phyloP scores from a whole-genome alignment of 2,113 vertebrate species.

The Corynorhinus townsendii region DNA sequence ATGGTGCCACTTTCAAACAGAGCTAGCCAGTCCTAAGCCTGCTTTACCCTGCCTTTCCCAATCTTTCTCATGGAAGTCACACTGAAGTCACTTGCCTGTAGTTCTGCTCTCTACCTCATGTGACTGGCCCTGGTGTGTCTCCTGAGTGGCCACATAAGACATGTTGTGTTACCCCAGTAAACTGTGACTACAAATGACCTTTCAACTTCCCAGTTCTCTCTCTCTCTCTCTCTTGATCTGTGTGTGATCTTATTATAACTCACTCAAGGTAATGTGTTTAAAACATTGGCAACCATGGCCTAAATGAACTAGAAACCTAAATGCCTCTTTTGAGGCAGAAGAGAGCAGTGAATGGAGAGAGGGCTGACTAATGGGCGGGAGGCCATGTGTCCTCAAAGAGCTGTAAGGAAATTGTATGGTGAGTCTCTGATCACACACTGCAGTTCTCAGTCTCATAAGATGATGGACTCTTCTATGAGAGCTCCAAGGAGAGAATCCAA shows the following conservation, averaged over 20 bases:
- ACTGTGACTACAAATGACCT: background rate
- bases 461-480: background rate
- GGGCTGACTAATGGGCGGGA: background rate
- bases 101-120: background rate
- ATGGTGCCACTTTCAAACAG: background rate
- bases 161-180: too few species aligned
- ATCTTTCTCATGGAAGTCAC: background rate
- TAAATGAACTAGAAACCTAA: background rate
- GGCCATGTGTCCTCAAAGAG: background rate
- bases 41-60: fast-evolving
- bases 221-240: background rate
- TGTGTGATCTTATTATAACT: background rate
- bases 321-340: background rate
- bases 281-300: background rate
- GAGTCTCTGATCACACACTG: background rate
- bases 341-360: background rate
- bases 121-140: fast-evolving
- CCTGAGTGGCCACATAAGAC: too few species aligned
- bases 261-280: background rate
- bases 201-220: too few species aligned
- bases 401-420: background rate
- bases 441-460: background rate
- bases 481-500: background rate
- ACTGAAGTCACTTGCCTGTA: background rate
- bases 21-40: background rate